Conservation (phyloP, 2,113 vertebrate species). For the Cyphomyrus plagiostoma region DNA sequence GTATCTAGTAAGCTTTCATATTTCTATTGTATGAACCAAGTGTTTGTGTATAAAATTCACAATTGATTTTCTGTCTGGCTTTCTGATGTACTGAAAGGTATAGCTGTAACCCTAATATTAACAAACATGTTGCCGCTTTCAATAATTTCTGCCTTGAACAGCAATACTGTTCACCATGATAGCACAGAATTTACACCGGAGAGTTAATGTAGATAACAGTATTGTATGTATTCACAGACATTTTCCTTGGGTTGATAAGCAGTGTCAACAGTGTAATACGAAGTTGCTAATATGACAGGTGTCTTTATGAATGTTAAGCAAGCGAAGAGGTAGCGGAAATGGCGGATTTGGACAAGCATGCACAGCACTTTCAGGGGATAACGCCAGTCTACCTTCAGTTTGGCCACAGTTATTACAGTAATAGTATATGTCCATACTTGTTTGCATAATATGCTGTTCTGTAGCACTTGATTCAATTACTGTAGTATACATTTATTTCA, state of each 20-base stretch:
- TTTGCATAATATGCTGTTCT: background rate
- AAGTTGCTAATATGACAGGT: constrained; percentile 27
- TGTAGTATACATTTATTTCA: background rate
- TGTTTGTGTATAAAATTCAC: background rate
- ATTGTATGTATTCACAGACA: constrained; percentile 18
- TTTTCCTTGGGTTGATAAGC: background rate
- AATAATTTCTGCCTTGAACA: background rate
- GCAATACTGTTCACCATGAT: background rate
- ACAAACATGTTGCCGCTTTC: constrained; percentile 16
- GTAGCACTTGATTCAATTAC: background rate
- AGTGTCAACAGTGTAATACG: background rate
- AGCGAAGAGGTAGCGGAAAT: background rate
- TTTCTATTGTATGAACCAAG: background rate
- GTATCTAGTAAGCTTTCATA: background rate
- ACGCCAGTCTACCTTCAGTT: constrained; percentile 26
- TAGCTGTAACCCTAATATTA: constrained; percentile 20
- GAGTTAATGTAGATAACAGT: constrained; percentile 23
- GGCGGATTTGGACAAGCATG: constrained; percentile 38
- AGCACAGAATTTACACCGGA: background rate
- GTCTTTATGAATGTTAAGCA: constrained; percentile 30
- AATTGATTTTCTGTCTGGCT: background rate
- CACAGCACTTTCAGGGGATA: constrained; percentile 25
- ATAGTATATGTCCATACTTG: background rate
- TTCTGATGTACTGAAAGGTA: background rate
- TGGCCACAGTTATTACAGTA: background rate